Percentiles rank a stretch among this genome's conserved stretches.
Conservation (phyloP, 2,113 vertebrate species). For the Patagioenas fasciata region DNA sequence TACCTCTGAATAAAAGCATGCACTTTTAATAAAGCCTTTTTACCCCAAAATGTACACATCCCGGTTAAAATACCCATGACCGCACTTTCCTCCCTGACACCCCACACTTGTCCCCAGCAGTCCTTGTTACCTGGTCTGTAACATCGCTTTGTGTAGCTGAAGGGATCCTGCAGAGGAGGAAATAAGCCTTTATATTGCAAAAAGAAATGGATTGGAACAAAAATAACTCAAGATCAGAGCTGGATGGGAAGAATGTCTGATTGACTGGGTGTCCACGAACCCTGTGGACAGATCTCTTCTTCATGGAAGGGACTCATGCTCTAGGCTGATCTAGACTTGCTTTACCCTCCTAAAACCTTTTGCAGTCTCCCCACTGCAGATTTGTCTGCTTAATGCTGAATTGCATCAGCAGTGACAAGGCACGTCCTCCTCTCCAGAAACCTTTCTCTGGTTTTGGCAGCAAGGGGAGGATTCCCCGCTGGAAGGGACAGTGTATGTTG, state of each 20-base stretch:
- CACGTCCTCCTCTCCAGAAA: constrained; percentile 1
- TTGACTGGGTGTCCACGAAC: neutral
- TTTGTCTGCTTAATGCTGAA: neutral
- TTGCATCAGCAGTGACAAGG: neutral
- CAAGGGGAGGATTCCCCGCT: neutral
- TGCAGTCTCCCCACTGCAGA: neutral
- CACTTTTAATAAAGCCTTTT: constrained; percentile 66
- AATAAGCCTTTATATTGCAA: neutral
- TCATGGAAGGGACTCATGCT: neutral
- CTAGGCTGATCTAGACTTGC: neutral
- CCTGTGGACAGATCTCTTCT: neutral
- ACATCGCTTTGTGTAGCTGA: neutral
- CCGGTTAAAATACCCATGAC: neutral
- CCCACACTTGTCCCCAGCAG: neutral
- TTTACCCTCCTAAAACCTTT: neutral
- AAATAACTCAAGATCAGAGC: neutral
- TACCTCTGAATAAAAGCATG: constrained; percentile 68
- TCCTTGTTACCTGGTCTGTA: neutral
- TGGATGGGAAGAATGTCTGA: neutral
- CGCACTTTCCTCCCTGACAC: constrained; percentile 20
- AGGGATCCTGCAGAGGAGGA: constrained; percentile 12
- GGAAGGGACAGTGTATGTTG: neutral
- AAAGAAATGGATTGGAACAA: neutral
- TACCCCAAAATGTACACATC: constrained; percentile 32
- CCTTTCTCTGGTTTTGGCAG: neutral